phyloP scores from a whole-genome alignment of 2,113 vertebrate species.

The Ivindomyrus marchei region DNA sequence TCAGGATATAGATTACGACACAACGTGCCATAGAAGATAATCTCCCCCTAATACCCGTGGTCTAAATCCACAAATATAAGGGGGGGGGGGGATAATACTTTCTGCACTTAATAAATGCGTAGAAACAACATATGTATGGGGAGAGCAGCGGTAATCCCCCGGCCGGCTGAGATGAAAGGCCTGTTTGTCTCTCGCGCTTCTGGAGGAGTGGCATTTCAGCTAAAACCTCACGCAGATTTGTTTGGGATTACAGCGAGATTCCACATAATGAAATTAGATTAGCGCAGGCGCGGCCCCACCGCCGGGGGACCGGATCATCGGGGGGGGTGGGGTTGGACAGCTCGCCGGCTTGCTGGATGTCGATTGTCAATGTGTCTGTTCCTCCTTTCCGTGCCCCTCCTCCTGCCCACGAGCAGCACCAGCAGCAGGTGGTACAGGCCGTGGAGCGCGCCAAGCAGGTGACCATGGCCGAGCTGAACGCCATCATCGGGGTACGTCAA shows the following conservation, averaged over 20 bases:
- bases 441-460: slow-evolving; percentile 96
- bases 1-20: slow-evolving; percentile 20
- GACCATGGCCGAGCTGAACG: slow-evolving; percentile 96
- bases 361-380: not conserved
- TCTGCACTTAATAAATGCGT: slow-evolving; percentile 24
- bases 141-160: not conserved
- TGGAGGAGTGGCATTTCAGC: slow-evolving; percentile 15
- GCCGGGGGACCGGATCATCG: not conserved
- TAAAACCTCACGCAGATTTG: slow-evolving; percentile 17
- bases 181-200: slow-evolving; percentile 5
- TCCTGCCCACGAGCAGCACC: slow-evolving; percentile 63
- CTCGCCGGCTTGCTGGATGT: not conserved
- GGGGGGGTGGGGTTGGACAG: not conserved
- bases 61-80: slow-evolving; percentile 17
- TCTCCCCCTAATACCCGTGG: slow-evolving; percentile 7
- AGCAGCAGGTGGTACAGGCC: slow-evolving; percentile 95
- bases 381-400: not conserved
- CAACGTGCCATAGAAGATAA: slow-evolving; percentile 14
- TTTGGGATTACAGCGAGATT: slow-evolving; percentile 24
- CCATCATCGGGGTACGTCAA: slow-evolving; percentile 96
- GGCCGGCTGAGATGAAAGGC: slow-evolving; percentile 15
- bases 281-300: not conserved
- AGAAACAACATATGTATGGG: slow-evolving; percentile 23
- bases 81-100: not conserved
- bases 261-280: slow-evolving; percentile 24